These are phyloP conservation scores for Alauda arvensis DNA, from an alignment of 2,797 vertebrate genomes.

Conservation along the genomic window DNA sequence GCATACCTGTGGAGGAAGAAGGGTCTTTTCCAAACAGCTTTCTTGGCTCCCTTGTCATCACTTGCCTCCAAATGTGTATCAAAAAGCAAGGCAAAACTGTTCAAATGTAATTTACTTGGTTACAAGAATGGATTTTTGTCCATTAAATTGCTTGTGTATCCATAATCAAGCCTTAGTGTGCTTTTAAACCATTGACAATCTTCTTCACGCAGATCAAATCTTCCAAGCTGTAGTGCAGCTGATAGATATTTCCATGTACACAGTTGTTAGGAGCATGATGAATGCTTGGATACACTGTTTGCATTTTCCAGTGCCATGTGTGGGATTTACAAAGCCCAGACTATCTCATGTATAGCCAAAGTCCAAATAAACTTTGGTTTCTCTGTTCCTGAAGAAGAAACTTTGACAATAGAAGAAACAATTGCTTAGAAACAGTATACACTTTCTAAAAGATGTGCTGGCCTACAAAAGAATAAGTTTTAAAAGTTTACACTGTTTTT, in stretches of 20 bases:
- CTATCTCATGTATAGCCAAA: background rate
- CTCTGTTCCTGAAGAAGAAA: constrained; percentile 23
- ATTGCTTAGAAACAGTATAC: constrained; percentile 56
- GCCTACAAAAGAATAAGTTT: constrained; percentile 19
- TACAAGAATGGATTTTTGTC: background rate
- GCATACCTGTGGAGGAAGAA: background rate
- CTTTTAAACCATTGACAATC: background rate
- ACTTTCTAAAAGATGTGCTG: constrained; percentile 38
- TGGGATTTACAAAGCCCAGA: constrained; percentile 27
- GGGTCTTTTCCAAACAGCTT: background rate
- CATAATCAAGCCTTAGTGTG: background rate
- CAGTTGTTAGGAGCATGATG: constrained; percentile 4
- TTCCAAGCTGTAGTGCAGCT: background rate
- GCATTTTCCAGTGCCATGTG: constrained; percentile 5
- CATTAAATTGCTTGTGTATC: background rate
- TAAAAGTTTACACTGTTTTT: constrained; percentile 59
- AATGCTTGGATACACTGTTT: constrained; percentile 37
- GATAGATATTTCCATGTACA: background rate
- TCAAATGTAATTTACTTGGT: background rate
- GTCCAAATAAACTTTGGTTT: constrained; percentile 43
- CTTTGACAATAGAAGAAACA: constrained; percentile 53
- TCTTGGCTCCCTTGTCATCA: background rate
- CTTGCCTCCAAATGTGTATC: background rate
- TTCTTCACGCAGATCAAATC: background rate
- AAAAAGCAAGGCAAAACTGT: background rate